Evolutionary conservation across 2,888 invertebrate genomes (phyloP).

Genomic region (Bimastos eiseni): DNA sequence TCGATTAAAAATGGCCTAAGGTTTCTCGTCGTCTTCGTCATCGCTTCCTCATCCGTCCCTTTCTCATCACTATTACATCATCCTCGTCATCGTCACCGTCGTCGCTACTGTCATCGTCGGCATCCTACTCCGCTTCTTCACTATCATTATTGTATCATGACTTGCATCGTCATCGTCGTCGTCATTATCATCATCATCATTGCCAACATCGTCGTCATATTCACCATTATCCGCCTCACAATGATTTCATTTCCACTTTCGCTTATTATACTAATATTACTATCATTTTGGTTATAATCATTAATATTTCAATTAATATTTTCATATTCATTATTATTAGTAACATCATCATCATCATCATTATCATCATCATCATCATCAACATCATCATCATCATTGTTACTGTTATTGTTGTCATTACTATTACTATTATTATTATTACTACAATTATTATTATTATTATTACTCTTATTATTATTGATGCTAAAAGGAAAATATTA

Average conservation of each 20-base stretch:
- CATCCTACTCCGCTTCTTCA: not conserved
- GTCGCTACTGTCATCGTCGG: not conserved
- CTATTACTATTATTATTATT: not conserved
- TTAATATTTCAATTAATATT: too few species aligned
- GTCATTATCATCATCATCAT: not conserved
- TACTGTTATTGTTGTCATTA: not conserved
- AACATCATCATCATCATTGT: not conserved
- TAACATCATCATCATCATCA: not conserved
- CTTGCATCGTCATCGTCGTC: not conserved
- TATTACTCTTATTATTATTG: too few species aligned
- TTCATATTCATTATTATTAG: not conserved
- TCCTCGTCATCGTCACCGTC: not conserved
- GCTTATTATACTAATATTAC: too few species aligned
- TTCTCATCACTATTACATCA: not conserved
- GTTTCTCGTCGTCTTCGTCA: not conserved
- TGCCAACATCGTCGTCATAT: not conserved
- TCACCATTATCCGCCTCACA: too few species aligned
- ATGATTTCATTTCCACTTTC: too few species aligned
- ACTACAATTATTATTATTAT: not conserved
- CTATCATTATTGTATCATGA: too few species aligned
- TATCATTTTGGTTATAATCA: too few species aligned
- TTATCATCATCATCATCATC: too few species aligned
- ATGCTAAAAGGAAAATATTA: too few species aligned
- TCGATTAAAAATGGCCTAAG: not conserved
- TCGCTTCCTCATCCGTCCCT: not conserved